phyloP scores from a whole-genome alignment of 2,888 invertebrate genomes.

The Galerucella pusilla region DNA sequence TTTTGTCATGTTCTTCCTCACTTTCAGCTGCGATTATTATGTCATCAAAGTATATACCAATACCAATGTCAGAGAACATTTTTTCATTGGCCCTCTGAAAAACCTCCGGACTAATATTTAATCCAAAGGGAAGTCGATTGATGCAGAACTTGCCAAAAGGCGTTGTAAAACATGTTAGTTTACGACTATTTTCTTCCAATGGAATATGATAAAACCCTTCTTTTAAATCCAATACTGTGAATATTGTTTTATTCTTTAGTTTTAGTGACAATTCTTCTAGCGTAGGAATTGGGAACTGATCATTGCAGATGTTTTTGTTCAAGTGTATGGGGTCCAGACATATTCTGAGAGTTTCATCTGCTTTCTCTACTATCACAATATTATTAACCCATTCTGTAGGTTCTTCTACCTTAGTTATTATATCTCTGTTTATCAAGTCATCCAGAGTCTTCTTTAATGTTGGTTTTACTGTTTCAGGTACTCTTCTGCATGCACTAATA shows the following conservation, averaged over 20 bases:
- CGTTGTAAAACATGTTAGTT: conserved; percentile 43
- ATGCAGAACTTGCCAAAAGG: conserved; percentile 46
- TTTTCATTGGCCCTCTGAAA: too few relatives aligned
- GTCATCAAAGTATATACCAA: conserved; percentile 45
- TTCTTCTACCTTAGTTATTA: conserved; percentile 40
- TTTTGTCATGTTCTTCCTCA: conserved; percentile 45
- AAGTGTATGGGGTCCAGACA: conserved; percentile 39
- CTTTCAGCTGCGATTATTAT: conserved; percentile 47
- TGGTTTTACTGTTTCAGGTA: conserved; percentile 36
- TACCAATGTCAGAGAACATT: conserved; percentile 43
- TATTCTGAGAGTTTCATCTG: conserved; percentile 32
- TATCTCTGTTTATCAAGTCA: conserved; percentile 36
- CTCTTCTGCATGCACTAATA: conserved; percentile 36
- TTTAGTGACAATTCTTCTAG: conserved; percentile 47
- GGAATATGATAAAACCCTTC: conserved; percentile 48
- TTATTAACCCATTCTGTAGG: conserved; percentile 38
- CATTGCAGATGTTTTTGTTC: conserved; percentile 37
- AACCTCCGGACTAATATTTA: conserved; percentile 48
- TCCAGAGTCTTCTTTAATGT: conserved; percentile 36
- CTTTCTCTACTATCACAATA: conserved; percentile 41
- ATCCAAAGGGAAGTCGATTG: conserved; percentile 50
- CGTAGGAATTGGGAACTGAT: conserved; percentile 43
- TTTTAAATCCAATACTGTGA: conserved; percentile 49
- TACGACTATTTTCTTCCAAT: conserved; percentile 36
- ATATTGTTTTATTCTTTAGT: conserved; percentile 46